Evolutionary conservation across 2,113 vertebrate genomes (phyloP).

Genomic region (Mirounga angustirostris): DNA sequence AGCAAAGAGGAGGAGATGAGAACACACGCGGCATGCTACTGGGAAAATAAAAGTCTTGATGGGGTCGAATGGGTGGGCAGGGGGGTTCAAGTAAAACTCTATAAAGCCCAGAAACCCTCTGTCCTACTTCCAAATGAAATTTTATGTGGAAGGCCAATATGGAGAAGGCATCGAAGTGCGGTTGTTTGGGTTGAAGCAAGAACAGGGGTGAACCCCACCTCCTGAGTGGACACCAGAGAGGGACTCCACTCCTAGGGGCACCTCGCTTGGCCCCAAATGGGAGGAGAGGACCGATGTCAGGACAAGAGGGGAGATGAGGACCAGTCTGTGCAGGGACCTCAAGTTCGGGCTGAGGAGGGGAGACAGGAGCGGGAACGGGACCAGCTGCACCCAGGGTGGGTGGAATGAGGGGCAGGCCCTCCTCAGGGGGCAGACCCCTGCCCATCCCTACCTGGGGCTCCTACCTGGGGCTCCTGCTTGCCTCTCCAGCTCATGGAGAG

Average conservation of each 20-base stretch:
- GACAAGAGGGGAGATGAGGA: not conserved
- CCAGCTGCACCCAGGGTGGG: not conserved
- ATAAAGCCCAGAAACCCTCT: slow-evolving; percentile 28
- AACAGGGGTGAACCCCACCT: not conserved
- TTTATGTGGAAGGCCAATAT: not conserved
- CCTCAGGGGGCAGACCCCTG: not conserved
- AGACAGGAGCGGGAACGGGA: not conserved
- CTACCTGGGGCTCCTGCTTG: not conserved
- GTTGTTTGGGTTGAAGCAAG: not conserved
- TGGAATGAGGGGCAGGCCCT: not conserved
- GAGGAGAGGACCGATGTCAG: not conserved
- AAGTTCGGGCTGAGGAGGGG: not conserved
- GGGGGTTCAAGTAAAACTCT: not conserved
- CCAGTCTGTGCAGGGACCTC: not conserved
- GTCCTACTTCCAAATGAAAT: not conserved
- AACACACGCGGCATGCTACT: fast-evolving
- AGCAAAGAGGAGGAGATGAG: not conserved
- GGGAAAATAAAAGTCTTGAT: not conserved
- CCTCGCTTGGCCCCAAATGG: not conserved
- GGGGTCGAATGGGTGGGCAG: too few species aligned
- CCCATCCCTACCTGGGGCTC: not conserved
- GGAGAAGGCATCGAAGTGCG: not conserved
- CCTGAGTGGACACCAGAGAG: not conserved
- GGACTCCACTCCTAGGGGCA: not conserved
- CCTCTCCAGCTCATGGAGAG: not conserved